Evolutionary conservation across 2,113 vertebrate genomes (phyloP).

Genomic region (Theristicus caerulescens): DNA sequence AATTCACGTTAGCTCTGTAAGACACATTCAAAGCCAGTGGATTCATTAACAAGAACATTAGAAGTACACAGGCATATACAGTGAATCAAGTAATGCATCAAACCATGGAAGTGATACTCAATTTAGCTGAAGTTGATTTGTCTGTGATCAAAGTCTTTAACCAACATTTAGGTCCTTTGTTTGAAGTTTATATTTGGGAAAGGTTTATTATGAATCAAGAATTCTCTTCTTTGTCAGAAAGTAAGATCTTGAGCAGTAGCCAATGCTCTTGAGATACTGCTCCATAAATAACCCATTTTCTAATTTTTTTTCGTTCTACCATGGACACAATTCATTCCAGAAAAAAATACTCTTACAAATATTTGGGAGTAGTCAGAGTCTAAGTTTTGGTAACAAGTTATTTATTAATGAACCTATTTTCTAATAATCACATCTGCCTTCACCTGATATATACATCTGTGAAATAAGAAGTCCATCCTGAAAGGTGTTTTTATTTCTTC

Average conservation of each 20-base stretch:
- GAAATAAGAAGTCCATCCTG: neutral
- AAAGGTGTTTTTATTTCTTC: neutral
- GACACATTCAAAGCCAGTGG: neutral
- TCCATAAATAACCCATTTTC: neutral
- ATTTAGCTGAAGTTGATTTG: neutral
- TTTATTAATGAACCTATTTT: neutral
- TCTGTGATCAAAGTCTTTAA: slow-evolving; percentile 3
- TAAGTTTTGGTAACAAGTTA: neutral
- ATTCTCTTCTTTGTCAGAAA: neutral
- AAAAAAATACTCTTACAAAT: neutral
- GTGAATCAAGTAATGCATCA: neutral
- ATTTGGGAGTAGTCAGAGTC: neutral
- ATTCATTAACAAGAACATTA: neutral
- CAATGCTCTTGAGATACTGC: neutral
- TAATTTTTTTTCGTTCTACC: neutral
- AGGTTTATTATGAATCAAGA: neutral
- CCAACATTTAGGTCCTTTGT: neutral
- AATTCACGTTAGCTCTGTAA: neutral
- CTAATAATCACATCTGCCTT: neutral
- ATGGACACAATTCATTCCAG: neutral
- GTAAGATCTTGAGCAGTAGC: neutral
- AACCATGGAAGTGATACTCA: neutral
- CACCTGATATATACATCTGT: neutral
- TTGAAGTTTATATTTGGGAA: neutral
- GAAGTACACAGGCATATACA: neutral